Evolutionary conservation across 2,113 vertebrate species (phyloP), one percentile per base, ranked within the genome.

Genomic region (Mohoua ochrocephala): DNA sequence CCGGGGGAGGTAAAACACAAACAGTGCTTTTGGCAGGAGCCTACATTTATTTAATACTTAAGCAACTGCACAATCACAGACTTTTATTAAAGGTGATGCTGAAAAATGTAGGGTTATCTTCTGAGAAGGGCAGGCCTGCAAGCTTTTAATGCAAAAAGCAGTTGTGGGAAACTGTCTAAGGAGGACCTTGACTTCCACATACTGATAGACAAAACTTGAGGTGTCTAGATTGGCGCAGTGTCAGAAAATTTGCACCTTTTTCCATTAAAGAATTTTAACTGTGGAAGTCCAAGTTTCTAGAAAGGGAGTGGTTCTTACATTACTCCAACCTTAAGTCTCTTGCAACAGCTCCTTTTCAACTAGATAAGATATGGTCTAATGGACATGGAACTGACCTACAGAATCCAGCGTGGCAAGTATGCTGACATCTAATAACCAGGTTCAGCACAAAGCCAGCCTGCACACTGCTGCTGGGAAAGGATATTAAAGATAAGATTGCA

Each of bases 321-420:
- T 59, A 73, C 49, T 84, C 16, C 68, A 91, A 61, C 45, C 1
- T 1, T 31, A 57, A 74, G 22, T 71, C 42, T 84, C 78, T 84
- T 78, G 50, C 56, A 84, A 81, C 42, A 81, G 84, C 19, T 89
- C 45, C n/a, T 81, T 94, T 81, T 37, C n/a, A 87, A 30, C 18
- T 17, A 82, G 87, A 67, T 96, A 96, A 96, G 89, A 92, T 84
- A 84, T 2, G 54, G 69, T 12, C 84, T 78, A 77, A 95, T 39
- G 77, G 64, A 87, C 74, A 95, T 39, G 77, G 64, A 87, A 59
- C 50, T 84, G 35, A 70, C 24, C 23, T 39, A 30, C 56, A 91
- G 69, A 96, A 93, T 42, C 45, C 84, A 84, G 87, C 57, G 78
- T 1, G 30, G 69, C 64, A 89, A 50, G 26, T 47, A 35, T 10